phyloP scores from a whole-genome alignment of 2,113 vertebrate species.

The Carollia perspicillata region DNA sequence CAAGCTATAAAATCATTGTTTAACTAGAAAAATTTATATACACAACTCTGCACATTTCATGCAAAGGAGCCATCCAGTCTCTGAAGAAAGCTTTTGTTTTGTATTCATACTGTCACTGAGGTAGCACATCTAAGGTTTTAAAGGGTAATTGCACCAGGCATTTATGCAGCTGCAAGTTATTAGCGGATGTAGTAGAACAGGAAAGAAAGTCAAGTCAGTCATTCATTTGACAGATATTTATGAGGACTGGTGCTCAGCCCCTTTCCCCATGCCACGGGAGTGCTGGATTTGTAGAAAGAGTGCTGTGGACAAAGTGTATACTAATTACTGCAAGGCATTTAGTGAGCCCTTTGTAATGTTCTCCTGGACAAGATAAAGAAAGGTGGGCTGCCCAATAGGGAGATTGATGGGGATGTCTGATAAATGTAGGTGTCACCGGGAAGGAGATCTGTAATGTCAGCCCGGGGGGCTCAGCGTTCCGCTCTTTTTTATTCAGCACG shows the following conservation, averaged over 20 bases:
- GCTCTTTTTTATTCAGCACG: conserved; percentile 3
- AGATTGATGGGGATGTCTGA: conserved; percentile 29
- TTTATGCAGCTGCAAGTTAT: neutral
- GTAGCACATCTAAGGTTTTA: neutral
- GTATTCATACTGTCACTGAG: neutral
- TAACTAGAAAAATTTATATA: neutral
- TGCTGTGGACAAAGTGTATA: neutral
- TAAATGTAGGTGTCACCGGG: neutral
- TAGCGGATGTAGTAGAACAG: neutral
- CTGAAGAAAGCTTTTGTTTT: neutral
- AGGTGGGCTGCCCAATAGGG: neutral
- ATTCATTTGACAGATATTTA: conserved; percentile 27
- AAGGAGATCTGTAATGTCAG: neutral
- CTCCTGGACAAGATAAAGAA: conserved; percentile 9
- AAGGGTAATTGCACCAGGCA: neutral
- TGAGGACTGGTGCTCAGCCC: neutral
- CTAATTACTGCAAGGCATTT: neutral
- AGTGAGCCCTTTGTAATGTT: neutral
- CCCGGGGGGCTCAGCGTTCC: neutral
- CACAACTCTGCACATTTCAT: neutral
- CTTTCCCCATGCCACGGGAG: neutral
- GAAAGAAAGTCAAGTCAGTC: neutral
- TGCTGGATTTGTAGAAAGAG: neutral
- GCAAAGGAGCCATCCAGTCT: neutral
- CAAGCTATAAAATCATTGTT: too few species aligned